phyloP scores from a whole-genome alignment of 2,113 vertebrate genomes.

The Mesocricetus auratus region DNA sequence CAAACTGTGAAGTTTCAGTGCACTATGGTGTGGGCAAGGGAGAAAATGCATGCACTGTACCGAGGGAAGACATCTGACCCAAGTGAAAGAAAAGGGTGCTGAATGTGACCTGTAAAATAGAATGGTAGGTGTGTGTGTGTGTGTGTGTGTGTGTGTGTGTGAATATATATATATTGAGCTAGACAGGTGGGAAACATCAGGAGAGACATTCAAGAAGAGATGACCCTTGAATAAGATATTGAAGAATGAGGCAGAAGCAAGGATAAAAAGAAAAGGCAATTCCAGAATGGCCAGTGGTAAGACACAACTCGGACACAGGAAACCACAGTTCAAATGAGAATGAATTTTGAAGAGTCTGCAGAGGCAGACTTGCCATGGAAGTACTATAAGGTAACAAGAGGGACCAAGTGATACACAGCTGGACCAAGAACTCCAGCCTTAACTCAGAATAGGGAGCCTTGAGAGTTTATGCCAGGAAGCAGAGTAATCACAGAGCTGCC shows the following conservation, averaged over 20 bases:
- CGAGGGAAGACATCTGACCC: background rate
- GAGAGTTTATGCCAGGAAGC: background rate
- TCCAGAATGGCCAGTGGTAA: background rate
- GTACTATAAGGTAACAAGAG: background rate
- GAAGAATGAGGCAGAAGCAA: background rate
- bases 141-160: too few relatives aligned
- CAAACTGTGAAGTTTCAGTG: background rate
- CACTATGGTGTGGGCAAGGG: fast-evolving
- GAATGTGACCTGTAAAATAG: background rate
- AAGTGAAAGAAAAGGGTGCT: background rate
- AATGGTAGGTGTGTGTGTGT: background rate
- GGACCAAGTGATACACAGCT: background rate
- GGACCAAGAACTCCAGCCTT: background rate
- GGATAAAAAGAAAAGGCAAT: background rate
- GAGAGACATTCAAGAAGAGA: background rate
- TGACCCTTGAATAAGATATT: background rate
- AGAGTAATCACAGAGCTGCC: background rate
- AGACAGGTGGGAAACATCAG: background rate
- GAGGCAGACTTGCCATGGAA: background rate
- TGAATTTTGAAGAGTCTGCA: background rate
- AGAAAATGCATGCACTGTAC: background rate
- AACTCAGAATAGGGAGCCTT: background rate
- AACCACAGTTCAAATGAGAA: background rate
- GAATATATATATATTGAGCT: background rate
- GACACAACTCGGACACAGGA: background rate